Evolutionary conservation across 2,113 vertebrate species (phyloP), one percentile per base, ranked within the genome.

Genomic region (Sinocyclocheilus maitianheensis): DNA sequence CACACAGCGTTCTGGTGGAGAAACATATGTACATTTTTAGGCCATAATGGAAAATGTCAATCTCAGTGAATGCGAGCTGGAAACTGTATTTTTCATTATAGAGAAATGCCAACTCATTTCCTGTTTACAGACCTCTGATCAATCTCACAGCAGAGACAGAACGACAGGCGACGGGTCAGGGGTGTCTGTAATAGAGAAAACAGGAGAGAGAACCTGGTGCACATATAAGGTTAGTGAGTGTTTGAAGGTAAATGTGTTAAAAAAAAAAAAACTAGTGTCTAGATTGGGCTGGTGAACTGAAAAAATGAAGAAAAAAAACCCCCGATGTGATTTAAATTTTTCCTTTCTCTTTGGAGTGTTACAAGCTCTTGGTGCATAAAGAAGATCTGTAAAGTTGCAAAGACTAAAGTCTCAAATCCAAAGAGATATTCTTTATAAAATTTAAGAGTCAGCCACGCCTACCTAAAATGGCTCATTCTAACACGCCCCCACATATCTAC

Each of bases 41-140:
- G 93, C 91, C 76, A 91, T 95, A 95, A 95, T 95, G 93, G 94
- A 94, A 95, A 95, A 94, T 92, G 94, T 95, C 94, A 95, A 93
- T 95, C 94, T 94, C 88, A 87, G 91, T 91, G 90, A 90, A 82
- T 55, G 67, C 87, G 81, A 85, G 85, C 88, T 81, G 91, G 88
- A 91, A 92, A 91, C 86, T 55, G 85, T 91, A 87, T 92, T 92
- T 93, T 93, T 94, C 93, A 93, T 94, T 94, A 94, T 89, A 87
- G 90, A 78, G 24, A 95, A 93, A 94, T 94, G 93, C 93, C 93
- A 94, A 92, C 92, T 94, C 91, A 91, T 92, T 94, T 93, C 89
- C 92, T 79, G 80, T 92, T 89, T 89, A 94, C 93, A 93, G 67
- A 87, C 86, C 62, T 83, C 89, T 93, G 93, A 93, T 94, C 93